Evolutionary conservation across 2,888 invertebrate species (phyloP).

Genomic region (Hydrotaea cyrtoneurina): DNA sequence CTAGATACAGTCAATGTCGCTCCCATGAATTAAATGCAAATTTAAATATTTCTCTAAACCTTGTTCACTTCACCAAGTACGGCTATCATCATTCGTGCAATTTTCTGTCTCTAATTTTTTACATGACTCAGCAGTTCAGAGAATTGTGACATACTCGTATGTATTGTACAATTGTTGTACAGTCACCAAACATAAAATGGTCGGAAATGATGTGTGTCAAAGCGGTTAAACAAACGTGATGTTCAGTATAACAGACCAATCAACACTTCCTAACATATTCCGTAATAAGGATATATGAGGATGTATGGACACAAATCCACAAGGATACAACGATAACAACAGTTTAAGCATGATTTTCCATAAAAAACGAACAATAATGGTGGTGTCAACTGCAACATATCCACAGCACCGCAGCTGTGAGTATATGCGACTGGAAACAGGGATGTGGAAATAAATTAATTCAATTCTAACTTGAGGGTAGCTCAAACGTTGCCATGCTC

Average conservation of each 20-base stretch:
- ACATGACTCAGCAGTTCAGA: background rate
- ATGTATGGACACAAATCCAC: background rate
- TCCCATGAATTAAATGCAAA: background rate
- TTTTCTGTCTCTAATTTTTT: too few relatives aligned
- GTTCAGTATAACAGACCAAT: conserved; percentile 18
- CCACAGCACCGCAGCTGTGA: too few relatives aligned
- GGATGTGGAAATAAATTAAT: too few relatives aligned
- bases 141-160: conserved; percentile 20
- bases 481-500: too few relatives aligned
- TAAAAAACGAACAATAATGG: too few relatives aligned
- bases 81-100: background rate
- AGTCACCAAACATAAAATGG: background rate
- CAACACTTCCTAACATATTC: conserved; percentile 8
- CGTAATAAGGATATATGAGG: too few relatives aligned
- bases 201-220: conserved; percentile 11
- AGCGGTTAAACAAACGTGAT: conserved; percentile 24
- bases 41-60: background rate
- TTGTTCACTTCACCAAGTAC: background rate
- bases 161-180: background rate
- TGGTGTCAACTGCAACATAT: too few relatives aligned
- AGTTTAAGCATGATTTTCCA: too few relatives aligned
- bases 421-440: too few relatives aligned
- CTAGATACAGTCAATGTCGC: too few relatives aligned
- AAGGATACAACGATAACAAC: background rate
- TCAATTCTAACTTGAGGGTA: too few relatives aligned